Conservation (phyloP, 1,140 invertebrate species). For the Lanistes nyassanus region DNA sequence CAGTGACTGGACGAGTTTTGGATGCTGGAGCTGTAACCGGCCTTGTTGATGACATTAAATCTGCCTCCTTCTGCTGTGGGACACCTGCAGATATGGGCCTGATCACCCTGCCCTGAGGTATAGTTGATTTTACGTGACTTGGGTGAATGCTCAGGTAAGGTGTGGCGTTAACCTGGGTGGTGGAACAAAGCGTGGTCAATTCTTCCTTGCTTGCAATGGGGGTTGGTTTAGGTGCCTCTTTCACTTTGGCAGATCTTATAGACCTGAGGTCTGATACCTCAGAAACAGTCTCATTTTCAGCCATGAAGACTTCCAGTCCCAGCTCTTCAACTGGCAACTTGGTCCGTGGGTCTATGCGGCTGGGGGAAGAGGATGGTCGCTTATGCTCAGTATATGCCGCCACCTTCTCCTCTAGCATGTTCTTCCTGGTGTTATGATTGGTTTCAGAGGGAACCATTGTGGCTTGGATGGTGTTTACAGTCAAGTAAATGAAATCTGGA, state of each 20-base stretch:
- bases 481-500: constrained; percentile 65
- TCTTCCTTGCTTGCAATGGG: constrained; percentile 44
- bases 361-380: constrained; percentile 62
- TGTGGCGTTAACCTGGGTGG: constrained; percentile 43
- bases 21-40: constrained; percentile 50
- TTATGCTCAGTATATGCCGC: constrained; percentile 28
- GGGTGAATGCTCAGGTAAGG: constrained; percentile 51
- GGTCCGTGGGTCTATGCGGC: constrained; percentile 62
- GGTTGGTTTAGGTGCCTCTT: constrained; percentile 38
- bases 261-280: constrained; percentile 50
- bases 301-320: constrained; percentile 43
- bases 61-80: constrained; percentile 33
- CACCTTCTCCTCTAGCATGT: constrained; percentile 43
- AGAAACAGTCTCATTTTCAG: constrained; percentile 42
- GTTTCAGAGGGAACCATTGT: constrained; percentile 52
- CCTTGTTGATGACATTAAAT: constrained; percentile 24
- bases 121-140: constrained; percentile 48
- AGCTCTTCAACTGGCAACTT: constrained; percentile 58
- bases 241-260: constrained; percentile 42
- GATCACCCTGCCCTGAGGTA: constrained; percentile 56
- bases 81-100: constrained; percentile 57
- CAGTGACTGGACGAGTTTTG: constrained; percentile 37
- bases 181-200: constrained; percentile 48
- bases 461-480: constrained; percentile 61
- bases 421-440: constrained; percentile 47